Evolutionary conservation across 2,797 vertebrate genomes (phyloP), one percentile per base, ranked within the genome.

Genomic region (Crocidura indochinensis): DNA sequence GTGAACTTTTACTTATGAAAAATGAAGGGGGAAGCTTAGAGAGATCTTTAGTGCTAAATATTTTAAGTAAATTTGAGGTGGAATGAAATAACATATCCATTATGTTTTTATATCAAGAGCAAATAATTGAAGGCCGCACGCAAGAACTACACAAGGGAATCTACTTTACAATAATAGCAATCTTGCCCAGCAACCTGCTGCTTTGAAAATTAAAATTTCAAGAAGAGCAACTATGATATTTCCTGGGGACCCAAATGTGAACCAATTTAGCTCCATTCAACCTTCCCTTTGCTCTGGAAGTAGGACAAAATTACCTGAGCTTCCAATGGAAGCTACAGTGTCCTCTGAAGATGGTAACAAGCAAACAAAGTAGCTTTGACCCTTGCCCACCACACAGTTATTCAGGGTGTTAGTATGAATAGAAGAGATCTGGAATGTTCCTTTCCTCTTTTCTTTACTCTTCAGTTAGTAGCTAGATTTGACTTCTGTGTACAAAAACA

Each of bases 201-300:
- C 77, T 92, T 91, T 47, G 26, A 82, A 76, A 94, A 91, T 87
- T 83, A 87, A 78, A 79, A 68, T 74, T 80, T 91, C 76, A 84
- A 60, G 29, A 88, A 77, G 46, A 84, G 64, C 38, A 62, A 68
- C n/a, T 76, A 15, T 83, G 53, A 10, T 83, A 46, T 91, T 90
- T 88, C 44, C 47, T n/a, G 47, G 51, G 69, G 51, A 26, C 46
- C 80, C 87, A 46, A 73, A 17, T 38, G 60, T 71, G 78, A 96
- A 78, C 17, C 38, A 44, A 6, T 46, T 74, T 82, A 85, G 46
- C 75, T 51, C 67, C 46, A 26, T 24, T 76, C n/a, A 84, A 51
- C 14, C 91, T 65, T 60, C 8, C 17, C 4, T 76, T 79, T 76
- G 68, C 74, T 79, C 79, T 49, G 46, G 10, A 27, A 84, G 15